Conservation (phyloP, 1,140 invertebrate genomes). For the Panulirus ornatus region DNA sequence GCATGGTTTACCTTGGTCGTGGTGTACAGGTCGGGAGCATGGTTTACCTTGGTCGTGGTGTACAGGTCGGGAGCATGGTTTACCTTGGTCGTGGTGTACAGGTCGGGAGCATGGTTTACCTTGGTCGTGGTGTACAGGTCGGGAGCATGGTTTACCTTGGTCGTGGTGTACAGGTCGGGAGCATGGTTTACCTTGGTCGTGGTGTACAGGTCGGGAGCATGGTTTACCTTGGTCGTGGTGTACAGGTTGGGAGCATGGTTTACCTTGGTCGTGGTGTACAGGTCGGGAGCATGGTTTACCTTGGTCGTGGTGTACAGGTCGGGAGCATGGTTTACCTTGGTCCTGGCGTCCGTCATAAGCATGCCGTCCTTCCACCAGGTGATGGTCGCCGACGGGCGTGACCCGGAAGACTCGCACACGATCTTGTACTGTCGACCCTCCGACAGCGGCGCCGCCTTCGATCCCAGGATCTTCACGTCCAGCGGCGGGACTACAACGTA, state of each 20-base stretch:
- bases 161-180: not conserved
- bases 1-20: too few relatives aligned
- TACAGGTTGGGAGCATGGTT: not conserved
- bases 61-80: not conserved
- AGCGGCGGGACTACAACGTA: slow-evolving; percentile 42
- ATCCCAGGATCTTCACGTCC: slow-evolving; percentile 51
- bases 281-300: not conserved
- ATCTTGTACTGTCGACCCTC: slow-evolving; percentile 88
- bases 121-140: not conserved
- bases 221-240: not conserved
- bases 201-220: not conserved
- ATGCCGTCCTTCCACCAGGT: slow-evolving; percentile 88
- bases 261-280: not conserved
- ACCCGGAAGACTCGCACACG: slow-evolving; percentile 87
- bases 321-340: slow-evolving; percentile 26
- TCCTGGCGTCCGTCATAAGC: slow-evolving; percentile 60
- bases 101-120: not conserved
- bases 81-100: not conserved
- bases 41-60: too few relatives aligned
- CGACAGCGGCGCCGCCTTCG: slow-evolving; percentile 84
- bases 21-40: too few relatives aligned
- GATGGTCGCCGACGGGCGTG: slow-evolving; percentile 87
- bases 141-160: not conserved
- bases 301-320: not conserved
- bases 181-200: not conserved